A percentile compares a stretch with the other conserved stretches of the same genome.
Evolutionary conservation across 2,113 vertebrate genomes (phyloP).

Genomic region (Pangasianodon gigas): DNA sequence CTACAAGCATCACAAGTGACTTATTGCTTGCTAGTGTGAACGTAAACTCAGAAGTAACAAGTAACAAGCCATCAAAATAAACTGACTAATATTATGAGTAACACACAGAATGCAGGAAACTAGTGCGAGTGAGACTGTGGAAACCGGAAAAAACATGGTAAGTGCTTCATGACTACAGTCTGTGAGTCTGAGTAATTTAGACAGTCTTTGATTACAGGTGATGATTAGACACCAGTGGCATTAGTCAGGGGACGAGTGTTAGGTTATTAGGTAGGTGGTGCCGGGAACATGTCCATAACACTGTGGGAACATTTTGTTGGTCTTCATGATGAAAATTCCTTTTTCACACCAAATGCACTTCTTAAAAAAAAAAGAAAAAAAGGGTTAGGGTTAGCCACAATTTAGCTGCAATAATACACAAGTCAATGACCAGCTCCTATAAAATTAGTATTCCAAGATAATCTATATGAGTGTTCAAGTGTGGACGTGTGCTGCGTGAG

Average conservation of each 20-base stretch:
- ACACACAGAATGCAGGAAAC: neutral
- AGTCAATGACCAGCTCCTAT: neutral
- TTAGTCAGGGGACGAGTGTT: neutral
- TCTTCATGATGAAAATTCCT: neutral
- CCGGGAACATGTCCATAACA: neutral
- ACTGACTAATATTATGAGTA: neutral
- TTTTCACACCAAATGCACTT: neutral
- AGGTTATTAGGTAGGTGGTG: neutral
- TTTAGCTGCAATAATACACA: neutral
- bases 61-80: neutral
- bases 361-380: neutral
- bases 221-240: neutral
- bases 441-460: constrained; percentile 23
- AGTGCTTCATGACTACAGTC: neutral
- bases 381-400: neutral
- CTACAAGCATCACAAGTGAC: neutral
- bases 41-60: neutral
- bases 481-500: constrained; percentile 57
- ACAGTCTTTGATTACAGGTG: constrained; percentile 18
- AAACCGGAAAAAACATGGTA: neutral
- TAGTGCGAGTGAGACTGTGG: neutral
- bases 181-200: neutral
- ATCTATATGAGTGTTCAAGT: constrained; percentile 45
- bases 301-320: neutral
- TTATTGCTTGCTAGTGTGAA: neutral